Percentiles rank a stretch among this genome's conserved stretches.
phyloP scores from a whole-genome alignment of 2,888 invertebrate species.

The Amblyteles armatorius region DNA sequence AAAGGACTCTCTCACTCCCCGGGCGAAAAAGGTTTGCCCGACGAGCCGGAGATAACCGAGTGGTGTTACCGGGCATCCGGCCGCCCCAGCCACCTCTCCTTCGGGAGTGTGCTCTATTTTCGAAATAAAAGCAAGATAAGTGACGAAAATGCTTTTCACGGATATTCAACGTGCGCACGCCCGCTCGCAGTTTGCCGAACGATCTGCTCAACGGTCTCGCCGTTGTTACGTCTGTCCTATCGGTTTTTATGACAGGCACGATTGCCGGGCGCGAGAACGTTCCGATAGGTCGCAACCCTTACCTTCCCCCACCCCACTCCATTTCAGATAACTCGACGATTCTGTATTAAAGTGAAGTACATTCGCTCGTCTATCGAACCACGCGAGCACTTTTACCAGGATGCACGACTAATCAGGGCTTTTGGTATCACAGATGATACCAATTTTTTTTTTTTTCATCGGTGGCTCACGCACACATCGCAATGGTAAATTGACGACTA shows the following conservation, averaged over 20 bases:
- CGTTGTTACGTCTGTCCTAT: conserved; percentile 27
- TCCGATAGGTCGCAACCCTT: conserved; percentile 12
- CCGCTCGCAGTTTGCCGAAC: neutral
- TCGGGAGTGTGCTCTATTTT: conserved; percentile 3
- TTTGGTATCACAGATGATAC: neutral
- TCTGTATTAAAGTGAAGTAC: neutral
- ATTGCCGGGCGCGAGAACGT: conserved; percentile 12
- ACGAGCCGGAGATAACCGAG: conserved; percentile 16
- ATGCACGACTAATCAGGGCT: neutral
- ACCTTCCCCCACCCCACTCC: no score
- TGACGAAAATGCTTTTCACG: conserved; percentile 23
- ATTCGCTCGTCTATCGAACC: neutral
- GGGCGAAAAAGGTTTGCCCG: conserved; percentile 8
- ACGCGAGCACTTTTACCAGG: neutral
- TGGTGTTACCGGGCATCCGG: conserved; percentile 22
- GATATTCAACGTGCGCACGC: neutral
- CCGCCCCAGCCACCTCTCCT: neutral
- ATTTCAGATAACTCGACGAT: neutral
- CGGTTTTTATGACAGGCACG: conserved; percentile 9
- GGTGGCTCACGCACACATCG: no score
- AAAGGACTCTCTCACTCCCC: neutral
- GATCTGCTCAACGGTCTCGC: conserved; percentile 9
- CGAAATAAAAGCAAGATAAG: conserved; percentile 12
- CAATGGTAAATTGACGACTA: no score
- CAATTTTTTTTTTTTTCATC: no score